Percentiles rank a stretch among this genome's conserved stretches.
Evolutionary conservation across 2,113 vertebrate genomes (phyloP).

Genomic region (Geococcyx californianus): DNA sequence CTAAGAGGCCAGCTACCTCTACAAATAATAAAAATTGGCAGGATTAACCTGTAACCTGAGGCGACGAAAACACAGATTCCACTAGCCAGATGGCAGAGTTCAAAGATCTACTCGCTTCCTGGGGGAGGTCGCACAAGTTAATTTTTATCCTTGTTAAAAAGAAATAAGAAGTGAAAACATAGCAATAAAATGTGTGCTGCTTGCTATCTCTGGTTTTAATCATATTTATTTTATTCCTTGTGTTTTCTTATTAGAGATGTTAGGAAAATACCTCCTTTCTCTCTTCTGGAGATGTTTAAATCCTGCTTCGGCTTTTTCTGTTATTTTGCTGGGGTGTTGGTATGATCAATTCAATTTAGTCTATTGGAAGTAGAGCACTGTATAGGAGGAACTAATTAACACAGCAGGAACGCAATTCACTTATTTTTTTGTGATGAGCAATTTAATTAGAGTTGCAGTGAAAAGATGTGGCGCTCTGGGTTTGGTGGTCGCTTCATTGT

Average conservation of each 20-base stretch:
- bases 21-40: constrained; percentile 68
- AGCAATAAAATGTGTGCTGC: constrained; percentile 56
- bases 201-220: constrained; percentile 69
- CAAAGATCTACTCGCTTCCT: constrained; percentile 71
- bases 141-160: constrained; percentile 75
- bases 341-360: background rate
- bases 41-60: constrained; percentile 68
- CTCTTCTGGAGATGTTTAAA: constrained; percentile 11
- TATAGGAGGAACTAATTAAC: background rate
- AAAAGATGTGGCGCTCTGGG: background rate
- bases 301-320: background rate
- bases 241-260: constrained; percentile 28
- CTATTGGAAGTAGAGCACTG: background rate
- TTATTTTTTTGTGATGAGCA: background rate
- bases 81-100: constrained; percentile 73
- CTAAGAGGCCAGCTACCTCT: constrained; percentile 33
- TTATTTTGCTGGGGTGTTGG: background rate
- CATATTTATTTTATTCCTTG: constrained; percentile 29
- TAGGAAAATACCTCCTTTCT: background rate
- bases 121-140: constrained; percentile 63
- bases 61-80: constrained; percentile 57
- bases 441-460: background rate
- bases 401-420: background rate
- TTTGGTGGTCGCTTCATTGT: background rate
- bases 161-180: constrained; percentile 71